Evolutionary conservation across 2,113 vertebrate species (phyloP).

Genomic region (Cynopterus brachyotis): DNA sequence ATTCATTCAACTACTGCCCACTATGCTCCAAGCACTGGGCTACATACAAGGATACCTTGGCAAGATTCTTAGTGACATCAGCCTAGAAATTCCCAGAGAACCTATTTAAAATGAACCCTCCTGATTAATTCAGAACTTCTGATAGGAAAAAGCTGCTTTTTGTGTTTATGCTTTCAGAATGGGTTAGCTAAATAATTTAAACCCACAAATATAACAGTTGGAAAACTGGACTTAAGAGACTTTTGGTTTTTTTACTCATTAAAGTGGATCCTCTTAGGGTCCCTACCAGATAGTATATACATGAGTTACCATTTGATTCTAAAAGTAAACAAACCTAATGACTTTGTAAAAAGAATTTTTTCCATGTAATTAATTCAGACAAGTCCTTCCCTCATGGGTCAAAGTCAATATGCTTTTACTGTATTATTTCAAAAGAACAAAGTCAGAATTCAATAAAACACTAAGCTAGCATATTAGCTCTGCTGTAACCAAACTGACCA

Average conservation of each 20-base stretch:
- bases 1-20: neutral
- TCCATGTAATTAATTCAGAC: conserved; percentile 32
- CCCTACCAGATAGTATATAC: neutral
- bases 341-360: neutral
- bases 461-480: neutral
- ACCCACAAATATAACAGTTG: neutral
- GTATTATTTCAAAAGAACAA: conserved; percentile 48
- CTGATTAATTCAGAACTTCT: neutral
- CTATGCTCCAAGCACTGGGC: neutral
- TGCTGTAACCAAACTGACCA: neutral
- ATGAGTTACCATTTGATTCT: neutral
- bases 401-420: conserved; percentile 33
- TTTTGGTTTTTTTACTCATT: conserved; percentile 24
- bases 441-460: conserved; percentile 49
- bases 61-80: neutral
- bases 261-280: neutral
- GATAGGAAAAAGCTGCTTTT: neutral
- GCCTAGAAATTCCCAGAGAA: neutral
- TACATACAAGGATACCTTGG: neutral
- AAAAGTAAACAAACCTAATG: conserved; percentile 30
- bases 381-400: conserved; percentile 6
- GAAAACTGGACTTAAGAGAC: conserved; percentile 36
- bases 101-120: neutral
- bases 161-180: neutral
- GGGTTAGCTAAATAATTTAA: conserved; percentile 7